These are phyloP conservation scores for Magallana ariakensis DNA, from an alignment of 1,140 invertebrate genomes.

Conservation along the genomic window DNA sequence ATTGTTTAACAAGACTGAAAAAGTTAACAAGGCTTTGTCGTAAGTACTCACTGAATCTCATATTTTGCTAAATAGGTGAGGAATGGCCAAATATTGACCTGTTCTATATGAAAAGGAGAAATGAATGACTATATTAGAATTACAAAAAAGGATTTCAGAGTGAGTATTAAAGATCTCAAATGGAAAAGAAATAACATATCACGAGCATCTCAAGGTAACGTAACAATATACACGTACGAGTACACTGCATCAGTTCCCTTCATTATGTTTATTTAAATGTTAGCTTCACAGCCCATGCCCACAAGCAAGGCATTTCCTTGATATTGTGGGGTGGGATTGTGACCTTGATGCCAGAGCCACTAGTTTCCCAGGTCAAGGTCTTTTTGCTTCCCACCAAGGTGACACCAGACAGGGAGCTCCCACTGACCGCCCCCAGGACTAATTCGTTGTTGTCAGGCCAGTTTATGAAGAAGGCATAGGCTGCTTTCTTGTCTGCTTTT, in stretches of 20 bases:
- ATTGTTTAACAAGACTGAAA: too few species aligned
- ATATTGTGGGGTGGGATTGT: neutral
- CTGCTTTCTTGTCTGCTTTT: neutral
- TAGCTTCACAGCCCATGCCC: constrained; percentile 19
- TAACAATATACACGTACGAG: too few species aligned
- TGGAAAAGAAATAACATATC: too few species aligned
- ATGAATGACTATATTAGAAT: too few species aligned
- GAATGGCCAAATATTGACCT: too few species aligned
- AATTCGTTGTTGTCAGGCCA: neutral
- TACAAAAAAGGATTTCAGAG: too few species aligned
- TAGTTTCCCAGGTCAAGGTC: neutral
- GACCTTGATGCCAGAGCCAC: neutral
- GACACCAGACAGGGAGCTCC: neutral
- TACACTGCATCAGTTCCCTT: neutral
- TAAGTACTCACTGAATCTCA: too few species aligned
- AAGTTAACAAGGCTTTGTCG: too few species aligned
- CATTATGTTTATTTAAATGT: neutral
- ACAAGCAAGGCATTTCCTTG: neutral
- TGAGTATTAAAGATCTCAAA: too few species aligned
- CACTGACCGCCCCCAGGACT: neutral
- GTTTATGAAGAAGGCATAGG: neutral
- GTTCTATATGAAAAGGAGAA: too few species aligned
- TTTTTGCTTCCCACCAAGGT: neutral
- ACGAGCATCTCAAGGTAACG: too few species aligned
- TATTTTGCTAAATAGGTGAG: too few species aligned